phyloP scores from a whole-genome alignment of 2,888 invertebrate species.

The Ophraella communa region DNA sequence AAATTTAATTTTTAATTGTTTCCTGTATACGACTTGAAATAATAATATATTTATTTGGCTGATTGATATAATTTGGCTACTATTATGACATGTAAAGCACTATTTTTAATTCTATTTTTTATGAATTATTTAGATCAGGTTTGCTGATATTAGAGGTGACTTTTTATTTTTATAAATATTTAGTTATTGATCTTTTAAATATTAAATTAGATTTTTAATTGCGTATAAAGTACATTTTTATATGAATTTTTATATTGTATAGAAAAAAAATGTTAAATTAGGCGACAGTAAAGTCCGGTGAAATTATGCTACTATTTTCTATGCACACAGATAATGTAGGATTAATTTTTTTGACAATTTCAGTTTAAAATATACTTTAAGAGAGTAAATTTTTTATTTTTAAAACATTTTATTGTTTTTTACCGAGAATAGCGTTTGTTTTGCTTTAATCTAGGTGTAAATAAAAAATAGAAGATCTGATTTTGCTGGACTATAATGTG shows the following conservation, averaged over 20 bases:
- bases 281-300: not conserved
- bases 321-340: not conserved
- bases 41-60: conserved; percentile 44
- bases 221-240: conserved; percentile 21
- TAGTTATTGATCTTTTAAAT: conserved; percentile 33
- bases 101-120: conserved; percentile 15
- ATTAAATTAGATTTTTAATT: conserved; percentile 23
- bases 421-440: conserved; percentile 22
- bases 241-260: conserved; percentile 25
- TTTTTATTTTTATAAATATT: conserved; percentile 21
- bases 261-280: conserved; percentile 16
- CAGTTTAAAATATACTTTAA: no score
- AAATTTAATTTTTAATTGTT: no score
- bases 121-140: conserved; percentile 3
- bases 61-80: conserved; percentile 52
- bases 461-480: not conserved
- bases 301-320: not conserved
- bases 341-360: not conserved
- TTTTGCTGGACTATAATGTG: conserved; percentile 14
- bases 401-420: conserved; percentile 20
- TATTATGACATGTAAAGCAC: conserved; percentile 41
- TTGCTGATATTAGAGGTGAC: not conserved
- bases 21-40: no score
- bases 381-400: no score
- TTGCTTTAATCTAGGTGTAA: conserved; percentile 27